Evolutionary conservation across 1,140 invertebrate genomes (phyloP).

Genomic region (Tetramorium parvispinum): DNA sequence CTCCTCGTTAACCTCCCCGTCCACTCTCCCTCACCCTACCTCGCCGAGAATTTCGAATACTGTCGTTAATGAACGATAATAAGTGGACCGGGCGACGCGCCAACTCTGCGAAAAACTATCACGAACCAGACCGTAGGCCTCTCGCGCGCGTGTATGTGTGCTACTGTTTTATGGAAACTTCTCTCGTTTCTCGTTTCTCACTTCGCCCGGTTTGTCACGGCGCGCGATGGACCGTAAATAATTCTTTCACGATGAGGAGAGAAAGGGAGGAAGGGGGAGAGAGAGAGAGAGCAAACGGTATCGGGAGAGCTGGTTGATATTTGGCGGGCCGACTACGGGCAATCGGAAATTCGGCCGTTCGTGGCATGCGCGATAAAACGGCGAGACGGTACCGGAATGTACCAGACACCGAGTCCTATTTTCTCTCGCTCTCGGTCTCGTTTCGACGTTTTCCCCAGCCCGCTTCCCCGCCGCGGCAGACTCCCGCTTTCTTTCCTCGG

Average conservation of each 20-base stretch:
- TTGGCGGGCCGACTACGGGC: constrained; percentile 48
- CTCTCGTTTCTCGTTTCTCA: neutral
- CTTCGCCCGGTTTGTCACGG: neutral
- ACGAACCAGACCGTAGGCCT: too few species aligned
- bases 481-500: constrained; percentile 25
- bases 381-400: constrained; percentile 34
- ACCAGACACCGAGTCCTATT: constrained; percentile 57
- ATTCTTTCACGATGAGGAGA: neutral
- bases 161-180: neutral
- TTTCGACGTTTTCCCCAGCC: constrained; percentile 10
- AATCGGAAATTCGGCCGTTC: constrained; percentile 57
- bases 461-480: neutral
- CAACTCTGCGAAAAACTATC: constrained; percentile 20
- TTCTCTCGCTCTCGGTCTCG: constrained; percentile 52
- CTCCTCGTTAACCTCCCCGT: neutral
- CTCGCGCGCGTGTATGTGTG: neutral
- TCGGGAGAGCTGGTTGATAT: constrained; percentile 46
- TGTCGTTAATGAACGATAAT: constrained; percentile 25
- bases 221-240: constrained; percentile 34
- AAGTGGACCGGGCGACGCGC: constrained; percentile 25
- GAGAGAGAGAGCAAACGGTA: neutral
- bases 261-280: neutral
- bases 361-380: constrained; percentile 41
- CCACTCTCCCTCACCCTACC: too few species aligned
- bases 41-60: neutral